Percentiles rank a stretch among this genome's conserved stretches.
phyloP scores from a whole-genome alignment of 1,140 invertebrate genomes.

The Chlorops oryzae region DNA sequence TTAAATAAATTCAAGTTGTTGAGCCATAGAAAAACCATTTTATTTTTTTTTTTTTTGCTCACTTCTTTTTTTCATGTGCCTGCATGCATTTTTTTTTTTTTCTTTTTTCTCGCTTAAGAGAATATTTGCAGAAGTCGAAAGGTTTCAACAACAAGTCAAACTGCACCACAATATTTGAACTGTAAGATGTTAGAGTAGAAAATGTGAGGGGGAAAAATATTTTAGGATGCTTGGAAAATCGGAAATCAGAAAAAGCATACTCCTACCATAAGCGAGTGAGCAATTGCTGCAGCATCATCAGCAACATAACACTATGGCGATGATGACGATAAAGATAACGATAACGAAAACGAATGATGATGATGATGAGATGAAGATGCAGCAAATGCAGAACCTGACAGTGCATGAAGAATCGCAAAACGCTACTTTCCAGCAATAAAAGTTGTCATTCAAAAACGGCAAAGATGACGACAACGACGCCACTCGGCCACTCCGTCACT shows the following conservation, averaged over 20 bases:
- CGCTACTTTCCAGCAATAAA: too few species aligned
- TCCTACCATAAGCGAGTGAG: neutral
- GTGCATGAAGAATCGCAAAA: too few species aligned
- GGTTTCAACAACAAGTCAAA: slow-evolving; percentile 3
- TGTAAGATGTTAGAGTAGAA: neutral
- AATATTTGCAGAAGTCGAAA: slow-evolving; percentile 5
- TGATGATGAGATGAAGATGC: neutral
- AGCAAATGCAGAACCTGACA: too few species aligned
- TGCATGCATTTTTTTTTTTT: too few species aligned
- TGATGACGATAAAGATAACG: neutral
- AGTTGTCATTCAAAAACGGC: neutral
- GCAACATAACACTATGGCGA: neutral
- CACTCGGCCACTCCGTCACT: neutral
- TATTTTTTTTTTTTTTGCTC: too few species aligned
- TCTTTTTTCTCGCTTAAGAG: too few species aligned
- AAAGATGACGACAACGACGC: neutral
- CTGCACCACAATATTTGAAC: neutral
- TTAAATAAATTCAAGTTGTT: too few species aligned
- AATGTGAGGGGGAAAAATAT: neutral
- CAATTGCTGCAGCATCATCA: too few species aligned
- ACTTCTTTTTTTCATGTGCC: too few species aligned
- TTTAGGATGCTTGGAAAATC: neutral
- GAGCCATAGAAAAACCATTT: too few species aligned
- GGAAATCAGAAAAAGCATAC: neutral
- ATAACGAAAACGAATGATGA: neutral